Base-by-base conservation (phyloP, 1,140 invertebrate species). In the Conopomorpha cramerella region DNA sequence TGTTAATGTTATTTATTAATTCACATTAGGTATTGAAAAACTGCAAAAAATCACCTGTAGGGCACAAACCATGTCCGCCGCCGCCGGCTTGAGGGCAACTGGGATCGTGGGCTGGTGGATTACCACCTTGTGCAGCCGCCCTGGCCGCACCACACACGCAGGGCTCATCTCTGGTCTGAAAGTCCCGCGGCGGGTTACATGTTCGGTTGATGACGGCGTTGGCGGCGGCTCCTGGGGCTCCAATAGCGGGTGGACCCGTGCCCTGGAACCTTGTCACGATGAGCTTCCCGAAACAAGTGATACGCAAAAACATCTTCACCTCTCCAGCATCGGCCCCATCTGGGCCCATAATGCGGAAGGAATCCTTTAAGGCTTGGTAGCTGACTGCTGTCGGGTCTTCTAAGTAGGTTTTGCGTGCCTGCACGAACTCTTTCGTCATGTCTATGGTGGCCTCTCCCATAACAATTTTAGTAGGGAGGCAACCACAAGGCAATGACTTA, bases 181-280 rank as follows among this genome's bases (percentile, higher is more conserved):
- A 60, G 15, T 61, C 55, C 40, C 46, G 70, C 17, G 36, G 42
- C 16, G 61, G 59, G 29, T 50, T 43, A 41, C 70, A 71, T 3
- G 66, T 67, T 18, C 66, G 52, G 41, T 74, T 66, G 15, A 65
- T 40, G 10, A 58, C 36, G 12, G 39, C 37, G 13, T 49, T 39
- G 33, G 37, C 45, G 4, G 30, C 43, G 13, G 35, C 42, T 27
- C 44, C 37, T 41, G 36, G 23, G 17, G 45, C 49, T 23, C 65
- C 27, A 27, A 38, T 57, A 10, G 55, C 49, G 12, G 55, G 43
- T 8, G 44, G 49, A 31, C 50, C 47, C 1, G 49, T 40, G 17
- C 64, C 66, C 64, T 85, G 81, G 49, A 86, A 87, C 45, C 82
- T 81, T 2, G 86, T 87, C 2, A 86, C 71, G 17, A 86, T 85